Percentiles rank a stretch among this genome's conserved stretches.
These are phyloP conservation scores for Limnephilus rhombicus DNA, from an alignment of 2,888 invertebrate species.

Conservation along the genomic window DNA sequence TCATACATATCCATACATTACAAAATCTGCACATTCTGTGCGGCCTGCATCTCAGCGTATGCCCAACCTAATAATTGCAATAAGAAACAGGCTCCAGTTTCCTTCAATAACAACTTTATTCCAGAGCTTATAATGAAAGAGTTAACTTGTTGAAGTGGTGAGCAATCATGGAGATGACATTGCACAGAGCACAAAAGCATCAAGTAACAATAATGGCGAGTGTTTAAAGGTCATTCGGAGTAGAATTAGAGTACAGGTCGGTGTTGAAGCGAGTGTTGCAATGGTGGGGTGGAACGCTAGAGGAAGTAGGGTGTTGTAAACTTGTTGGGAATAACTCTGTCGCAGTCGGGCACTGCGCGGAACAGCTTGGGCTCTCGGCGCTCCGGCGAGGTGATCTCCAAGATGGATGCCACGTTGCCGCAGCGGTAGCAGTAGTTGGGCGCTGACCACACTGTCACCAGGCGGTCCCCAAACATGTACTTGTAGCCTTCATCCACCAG, in stretches of 20 bases:
- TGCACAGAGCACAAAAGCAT: not conserved
- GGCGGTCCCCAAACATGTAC: slow-evolving; percentile 97
- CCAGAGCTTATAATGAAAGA: too few relatives aligned
- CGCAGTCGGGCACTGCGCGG: slow-evolving; percentile 95
- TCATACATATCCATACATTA: too few relatives aligned
- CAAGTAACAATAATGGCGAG: not conserved
- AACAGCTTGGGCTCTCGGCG: slow-evolving; percentile 91
- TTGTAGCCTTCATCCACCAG: slow-evolving; percentile 99
- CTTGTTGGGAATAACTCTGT: slow-evolving; percentile 94
- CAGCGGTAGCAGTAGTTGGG: slow-evolving; percentile 99
- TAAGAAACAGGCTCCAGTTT: too few relatives aligned
- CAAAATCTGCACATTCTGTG: too few relatives aligned
- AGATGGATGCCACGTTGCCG: slow-evolving; percentile 98
- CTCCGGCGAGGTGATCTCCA: slow-evolving; percentile 90
- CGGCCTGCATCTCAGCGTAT: too few relatives aligned
- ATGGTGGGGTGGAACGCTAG: slow-evolving; percentile 74
- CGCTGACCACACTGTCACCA: slow-evolving; percentile 99
- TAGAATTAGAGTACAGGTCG: not conserved
- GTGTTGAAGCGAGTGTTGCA: not conserved
- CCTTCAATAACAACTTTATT: too few relatives aligned
- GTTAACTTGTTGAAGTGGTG: too few relatives aligned
- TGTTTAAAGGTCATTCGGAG: not conserved
- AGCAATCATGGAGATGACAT: not conserved
- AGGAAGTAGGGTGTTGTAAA: slow-evolving; percentile 98
- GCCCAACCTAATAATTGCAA: too few relatives aligned